Base-by-base conservation (phyloP, 2,113 vertebrate species). In the Etia nguti region DNA sequence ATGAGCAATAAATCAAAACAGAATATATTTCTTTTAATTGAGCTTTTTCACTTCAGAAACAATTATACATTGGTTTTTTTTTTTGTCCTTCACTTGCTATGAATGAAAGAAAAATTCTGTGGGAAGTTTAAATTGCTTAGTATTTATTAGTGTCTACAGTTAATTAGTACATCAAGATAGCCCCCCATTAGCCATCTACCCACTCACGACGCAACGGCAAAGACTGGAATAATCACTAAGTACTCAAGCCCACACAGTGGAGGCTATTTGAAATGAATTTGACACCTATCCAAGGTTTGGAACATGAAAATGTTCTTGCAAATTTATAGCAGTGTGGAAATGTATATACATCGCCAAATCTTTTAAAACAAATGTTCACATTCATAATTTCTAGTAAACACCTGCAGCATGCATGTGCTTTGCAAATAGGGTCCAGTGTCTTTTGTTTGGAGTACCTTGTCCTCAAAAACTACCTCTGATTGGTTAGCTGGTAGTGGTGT, bases 131-230 rank as follows among this genome's bases (percentile, higher is more conserved):
- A 88, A 22, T 68, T 34, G 18, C 82, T 86, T 43, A 20, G 83
- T 54, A 3, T 88, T 86, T 83, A 54, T 80, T 80, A 86, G 86
- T 22, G 89, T 92, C 59, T 75, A 3, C 62, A 80, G 81, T 62
- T 94, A 92, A 93, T 92, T 93, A 90, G 80, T 79, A 50, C 81
- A 38, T 92, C 90, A 90, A 79, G 24, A 68, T 56, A 22, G 56
- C 83, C 82, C 65, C 80, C 57, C 87, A 86, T 93, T 89, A 92
- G 75, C 12, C 68, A 59, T 24, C 86, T 10, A 18, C 82, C 86
- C 89, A 90, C 89, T 79, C 91, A 90, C 89, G 82, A 55, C 83
- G 79, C 54, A 83, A 81, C 55, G 59, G 62, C 48, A 65, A 54
- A 84, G 73, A 68, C 68, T 20, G 1, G 54, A 79, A 83, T 90